phyloP scores from a whole-genome alignment of 2,888 invertebrate genomes.

The Megaustenia siamemsis region DNA sequence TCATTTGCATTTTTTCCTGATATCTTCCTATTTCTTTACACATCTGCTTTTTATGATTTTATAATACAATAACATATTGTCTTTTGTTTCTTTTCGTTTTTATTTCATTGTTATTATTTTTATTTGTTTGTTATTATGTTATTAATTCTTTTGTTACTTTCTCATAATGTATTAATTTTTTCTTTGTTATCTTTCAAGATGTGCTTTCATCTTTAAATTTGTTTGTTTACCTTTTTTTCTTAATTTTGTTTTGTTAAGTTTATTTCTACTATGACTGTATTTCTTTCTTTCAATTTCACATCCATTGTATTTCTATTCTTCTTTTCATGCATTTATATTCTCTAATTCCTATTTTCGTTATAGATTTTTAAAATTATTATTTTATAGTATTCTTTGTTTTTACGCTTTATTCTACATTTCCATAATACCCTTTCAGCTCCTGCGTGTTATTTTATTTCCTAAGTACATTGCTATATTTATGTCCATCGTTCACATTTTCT shows the following conservation, averaged over 20 bases:
- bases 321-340: background rate
- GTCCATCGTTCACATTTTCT: background rate
- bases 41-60: too few relatives aligned
- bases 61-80: too few relatives aligned
- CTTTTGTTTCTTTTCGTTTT: background rate
- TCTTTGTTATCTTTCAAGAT: background rate
- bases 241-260: background rate
- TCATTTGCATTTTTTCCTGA: background rate
- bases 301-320: conserved; percentile 17
- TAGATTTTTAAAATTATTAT: too few relatives aligned
- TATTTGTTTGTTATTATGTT: too few relatives aligned
- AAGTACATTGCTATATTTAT: background rate
- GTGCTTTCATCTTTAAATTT: background rate
- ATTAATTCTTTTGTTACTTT: background rate
- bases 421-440: background rate
- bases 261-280: background rate
- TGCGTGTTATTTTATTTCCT: background rate
- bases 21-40: background rate
- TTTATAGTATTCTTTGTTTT: too few relatives aligned
- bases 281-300: background rate
- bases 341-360: background rate
- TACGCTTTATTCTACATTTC: too few relatives aligned
- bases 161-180: background rate
- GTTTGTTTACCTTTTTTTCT: conserved; percentile 15
- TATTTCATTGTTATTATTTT: too few relatives aligned